Evolutionary conservation across 30 jellyfish, hydroid and myxozoan species (phyloP), one percentile per base, ranked within the genome.

Genomic region (Calvadosia cruxmelitensis): DNA sequence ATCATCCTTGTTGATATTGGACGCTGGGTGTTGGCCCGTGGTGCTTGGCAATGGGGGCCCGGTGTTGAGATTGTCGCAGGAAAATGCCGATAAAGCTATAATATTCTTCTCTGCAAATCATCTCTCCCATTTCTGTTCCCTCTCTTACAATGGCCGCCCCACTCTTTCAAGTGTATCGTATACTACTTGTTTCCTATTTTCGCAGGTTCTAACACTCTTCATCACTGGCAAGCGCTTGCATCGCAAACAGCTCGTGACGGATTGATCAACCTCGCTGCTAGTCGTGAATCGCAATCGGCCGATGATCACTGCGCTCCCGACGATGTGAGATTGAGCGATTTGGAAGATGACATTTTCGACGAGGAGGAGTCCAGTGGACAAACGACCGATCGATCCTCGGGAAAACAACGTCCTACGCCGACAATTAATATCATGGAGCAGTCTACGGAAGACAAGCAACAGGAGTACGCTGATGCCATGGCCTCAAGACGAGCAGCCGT

Each of bases 201-300:
- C 32, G 3, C 52, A 86, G 96, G 96, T 23, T 86, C 96, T 2
- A 68, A 81, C 31, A 86, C 96, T 27, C 66, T 86, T 27, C 85
- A 76, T 52, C 74, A 86, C 73, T 86, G 96, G 96, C 96, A 86
- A 51, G 92, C 79, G 53, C 74, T 86, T 3, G 96, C 96, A 13
- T 79, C 94, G 16, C 93, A 79, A 36, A 80, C 79, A 34, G 94
- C 79, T 3, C 77, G 52, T 10, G 96, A 86, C 32, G 96, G 96
- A 12, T 51, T 86, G 34, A 33, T 50, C 49, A 10, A 12, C 24
- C 61, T n/a, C 27, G 79, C 15, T 0, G 32, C 69, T 3, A 42
- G 68, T 27, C 73, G 69, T 28, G 25, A 49, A 10, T 53, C 82
- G 2, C 64, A 74, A 5, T 66, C 77, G 20, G 24, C 50, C 15